Conservation (phyloP, 1,140 invertebrate species). For the Zaprionus kolodkinae region DNA sequence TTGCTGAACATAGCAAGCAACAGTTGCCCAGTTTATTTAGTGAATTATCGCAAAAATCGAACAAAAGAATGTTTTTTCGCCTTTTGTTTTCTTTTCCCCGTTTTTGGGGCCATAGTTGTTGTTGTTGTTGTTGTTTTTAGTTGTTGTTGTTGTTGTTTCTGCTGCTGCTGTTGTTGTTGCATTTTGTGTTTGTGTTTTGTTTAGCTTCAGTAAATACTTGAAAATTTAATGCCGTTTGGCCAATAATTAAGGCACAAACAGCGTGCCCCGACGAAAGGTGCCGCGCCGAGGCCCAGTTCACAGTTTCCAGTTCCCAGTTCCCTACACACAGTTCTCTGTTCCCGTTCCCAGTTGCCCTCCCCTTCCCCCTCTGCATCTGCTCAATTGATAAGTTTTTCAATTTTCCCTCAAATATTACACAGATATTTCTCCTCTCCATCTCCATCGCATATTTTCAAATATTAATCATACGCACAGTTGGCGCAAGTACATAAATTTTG, state of each 20-base stretch:
- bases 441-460: slow-evolving; percentile 49
- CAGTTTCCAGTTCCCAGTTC: background rate
- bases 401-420: slow-evolving; percentile 4
- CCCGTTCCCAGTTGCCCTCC: background rate
- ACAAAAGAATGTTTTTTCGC: slow-evolving; percentile 34
- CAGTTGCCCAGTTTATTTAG: slow-evolving; percentile 50
- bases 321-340: background rate
- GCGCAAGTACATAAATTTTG: slow-evolving; percentile 49
- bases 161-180: slow-evolving; percentile 24
- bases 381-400: slow-evolving; percentile 33
- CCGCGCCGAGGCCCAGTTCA: background rate
- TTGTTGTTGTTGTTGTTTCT: slow-evolving; percentile 24
- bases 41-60: slow-evolving; percentile 55
- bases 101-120: background rate
- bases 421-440: background rate
- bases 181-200: slow-evolving; percentile 66
- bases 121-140: slow-evolving; percentile 13
- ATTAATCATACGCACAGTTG: slow-evolving; percentile 77
- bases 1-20: slow-evolving; percentile 12
- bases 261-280: slow-evolving; percentile 14
- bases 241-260: slow-evolving; percentile 76
- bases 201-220: slow-evolving; percentile 81
- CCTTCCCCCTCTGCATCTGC: background rate
- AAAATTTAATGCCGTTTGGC: slow-evolving; percentile 81
- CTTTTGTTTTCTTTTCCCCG: slow-evolving; percentile 20